Evolutionary conservation across 1,140 invertebrate species (phyloP).

Genomic region (Harlomillsia oculata): DNA sequence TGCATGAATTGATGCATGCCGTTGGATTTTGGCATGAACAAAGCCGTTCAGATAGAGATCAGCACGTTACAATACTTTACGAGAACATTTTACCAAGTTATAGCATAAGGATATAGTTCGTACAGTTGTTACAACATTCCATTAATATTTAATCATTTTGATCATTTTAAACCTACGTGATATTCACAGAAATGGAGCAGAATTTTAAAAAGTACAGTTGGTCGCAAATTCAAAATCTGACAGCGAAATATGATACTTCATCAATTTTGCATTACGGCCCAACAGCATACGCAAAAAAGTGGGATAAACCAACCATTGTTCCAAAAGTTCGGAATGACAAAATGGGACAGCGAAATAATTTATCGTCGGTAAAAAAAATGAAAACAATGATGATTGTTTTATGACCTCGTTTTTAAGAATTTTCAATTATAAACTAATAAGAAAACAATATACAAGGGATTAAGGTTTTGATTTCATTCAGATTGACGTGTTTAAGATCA

Average conservation of each 20-base stretch:
- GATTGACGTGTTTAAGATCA: conserved; percentile 36
- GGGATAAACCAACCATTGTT: conserved; percentile 45
- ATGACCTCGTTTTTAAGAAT: neutral
- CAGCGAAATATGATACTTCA: conserved; percentile 47
- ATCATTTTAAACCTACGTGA: too few species aligned
- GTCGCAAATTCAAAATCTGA: conserved; percentile 40
- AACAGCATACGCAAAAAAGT: conserved; percentile 46
- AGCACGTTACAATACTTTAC: conserved; percentile 59
- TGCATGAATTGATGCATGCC: conserved; percentile 78
- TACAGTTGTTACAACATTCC: neutral
- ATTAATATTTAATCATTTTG: neutral
- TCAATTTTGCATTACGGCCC: conserved; percentile 50
- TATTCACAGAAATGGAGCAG: conserved; percentile 39
- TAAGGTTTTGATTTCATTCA: conserved; percentile 4
- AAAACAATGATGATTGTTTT: neutral
- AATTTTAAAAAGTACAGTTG: conserved; percentile 45
- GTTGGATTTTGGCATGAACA: conserved; percentile 81
- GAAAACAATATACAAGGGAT: neutral
- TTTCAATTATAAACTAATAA: neutral
- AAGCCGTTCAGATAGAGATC: conserved; percentile 65
- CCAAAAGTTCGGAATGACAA: conserved; percentile 39
- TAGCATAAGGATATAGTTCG: neutral
- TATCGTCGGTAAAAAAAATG: conserved; percentile 36
- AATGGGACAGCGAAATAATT: conserved; percentile 44
- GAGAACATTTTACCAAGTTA: conserved; percentile 58